A percentile compares a stretch with the other conserved stretches of the same genome.
Conservation (phyloP, 2,113 vertebrate genomes). For the Turnix velox region DNA sequence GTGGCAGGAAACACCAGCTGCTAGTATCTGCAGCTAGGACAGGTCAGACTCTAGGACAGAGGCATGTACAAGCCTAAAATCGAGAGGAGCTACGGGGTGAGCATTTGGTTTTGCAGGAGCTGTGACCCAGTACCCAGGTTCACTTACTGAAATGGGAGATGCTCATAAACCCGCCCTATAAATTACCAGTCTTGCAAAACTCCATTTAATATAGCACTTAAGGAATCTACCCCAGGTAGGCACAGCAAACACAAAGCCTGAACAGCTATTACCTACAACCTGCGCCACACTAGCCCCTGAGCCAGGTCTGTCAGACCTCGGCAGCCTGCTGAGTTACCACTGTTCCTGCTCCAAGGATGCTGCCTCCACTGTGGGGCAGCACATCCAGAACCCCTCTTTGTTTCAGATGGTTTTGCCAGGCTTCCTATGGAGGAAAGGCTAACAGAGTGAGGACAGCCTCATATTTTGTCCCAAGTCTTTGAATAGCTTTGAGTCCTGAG, state of each 20-base stretch:
- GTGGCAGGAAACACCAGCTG: background rate
- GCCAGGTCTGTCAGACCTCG: background rate
- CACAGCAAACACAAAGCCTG: background rate
- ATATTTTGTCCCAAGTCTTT: background rate
- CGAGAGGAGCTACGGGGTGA: background rate
- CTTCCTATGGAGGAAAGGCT: background rate
- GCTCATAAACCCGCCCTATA: background rate
- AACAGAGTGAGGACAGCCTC: background rate
- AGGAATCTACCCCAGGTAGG: background rate
- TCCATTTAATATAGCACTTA: background rate
- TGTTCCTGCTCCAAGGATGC: background rate
- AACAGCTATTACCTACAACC: background rate
- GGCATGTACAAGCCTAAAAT: background rate
- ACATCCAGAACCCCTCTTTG: background rate
- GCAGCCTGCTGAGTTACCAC: background rate
- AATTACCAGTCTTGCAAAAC: background rate
- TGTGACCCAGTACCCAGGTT: background rate
- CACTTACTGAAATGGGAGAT: background rate
- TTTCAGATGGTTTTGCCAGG: background rate
- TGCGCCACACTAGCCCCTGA: background rate
- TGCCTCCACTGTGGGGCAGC: rapidly evolving
- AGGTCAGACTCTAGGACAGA: background rate
- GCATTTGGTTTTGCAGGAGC: background rate
- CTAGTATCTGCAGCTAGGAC: background rate
- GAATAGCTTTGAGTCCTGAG: background rate